Percentiles rank a stretch among this genome's conserved stretches.
These are phyloP conservation scores for Ammodytes dubius DNA, from an alignment of 2,113 vertebrate genomes.

Conservation along the genomic window DNA sequence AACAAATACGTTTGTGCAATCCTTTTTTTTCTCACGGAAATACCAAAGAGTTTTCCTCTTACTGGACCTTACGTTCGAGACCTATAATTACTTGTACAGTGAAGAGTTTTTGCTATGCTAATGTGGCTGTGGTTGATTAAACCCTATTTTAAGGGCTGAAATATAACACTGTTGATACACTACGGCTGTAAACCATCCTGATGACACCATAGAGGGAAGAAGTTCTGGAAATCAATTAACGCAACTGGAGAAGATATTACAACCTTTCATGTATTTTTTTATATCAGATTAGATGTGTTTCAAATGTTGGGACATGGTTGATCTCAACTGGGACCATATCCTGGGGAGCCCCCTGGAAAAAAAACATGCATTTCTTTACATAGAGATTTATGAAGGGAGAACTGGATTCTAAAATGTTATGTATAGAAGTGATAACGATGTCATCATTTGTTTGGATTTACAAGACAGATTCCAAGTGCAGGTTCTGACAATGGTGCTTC, in stretches of 20 bases:
- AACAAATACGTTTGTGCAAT: conserved; percentile 72
- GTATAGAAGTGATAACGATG: conserved; percentile 13
- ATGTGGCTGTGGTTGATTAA: conserved; percentile 62
- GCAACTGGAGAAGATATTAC: conserved; percentile 41
- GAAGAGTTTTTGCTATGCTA: conserved; percentile 45
- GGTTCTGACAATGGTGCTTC: conserved; percentile 11
- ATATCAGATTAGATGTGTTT: conserved; percentile 33
- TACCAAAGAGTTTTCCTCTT: conserved; percentile 59
- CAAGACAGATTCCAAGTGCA: conserved; percentile 21
- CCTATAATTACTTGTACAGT: conserved; percentile 58
- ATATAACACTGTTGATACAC: conserved; percentile 59
- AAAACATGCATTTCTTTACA: conserved; percentile 29
- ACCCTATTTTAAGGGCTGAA: conserved; percentile 71
- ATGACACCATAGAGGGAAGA: conserved; percentile 43
- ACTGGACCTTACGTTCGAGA: conserved; percentile 59
- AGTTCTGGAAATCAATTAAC: conserved; percentile 39
- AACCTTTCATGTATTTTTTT: conserved; percentile 22
- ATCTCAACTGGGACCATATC: conserved; percentile 24
- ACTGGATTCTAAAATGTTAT: conserved; percentile 46
- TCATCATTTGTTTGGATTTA: conserved; percentile 39
- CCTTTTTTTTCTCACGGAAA: conserved; percentile 45
- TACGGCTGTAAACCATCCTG: conserved; percentile 47
- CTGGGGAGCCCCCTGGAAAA: conserved; percentile 69
- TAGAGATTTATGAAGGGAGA: conserved; percentile 57
- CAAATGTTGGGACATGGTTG: conserved; percentile 21